phyloP scores from a whole-genome alignment of 2,113 vertebrate species.

The Apodemus sylvaticus region DNA sequence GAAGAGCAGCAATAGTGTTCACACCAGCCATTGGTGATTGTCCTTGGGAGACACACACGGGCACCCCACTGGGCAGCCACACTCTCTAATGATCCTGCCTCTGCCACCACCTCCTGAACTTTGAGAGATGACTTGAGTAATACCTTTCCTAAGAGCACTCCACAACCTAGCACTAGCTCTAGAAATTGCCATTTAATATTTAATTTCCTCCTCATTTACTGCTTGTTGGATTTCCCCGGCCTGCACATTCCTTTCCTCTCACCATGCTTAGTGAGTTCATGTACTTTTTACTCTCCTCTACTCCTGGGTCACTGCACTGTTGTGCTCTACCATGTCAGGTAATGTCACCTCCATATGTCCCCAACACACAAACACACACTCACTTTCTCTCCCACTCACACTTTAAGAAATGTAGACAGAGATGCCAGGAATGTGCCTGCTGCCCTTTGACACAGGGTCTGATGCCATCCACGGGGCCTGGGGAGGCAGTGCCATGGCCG shows the following conservation, averaged over 20 bases:
- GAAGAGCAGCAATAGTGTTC: background rate
- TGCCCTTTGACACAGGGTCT: constrained; percentile 68
- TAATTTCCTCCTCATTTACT: background rate
- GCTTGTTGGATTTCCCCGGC: background rate
- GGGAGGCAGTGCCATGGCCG: constrained; percentile 38
- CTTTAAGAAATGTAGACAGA: constrained; percentile 34
- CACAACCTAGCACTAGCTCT: background rate
- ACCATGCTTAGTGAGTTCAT: background rate
- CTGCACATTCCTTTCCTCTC: background rate
- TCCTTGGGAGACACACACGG: background rate
- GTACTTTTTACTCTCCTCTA: background rate
- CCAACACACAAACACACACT: background rate
- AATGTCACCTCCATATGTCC: background rate
- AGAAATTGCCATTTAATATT: background rate
- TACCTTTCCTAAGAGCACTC: background rate
- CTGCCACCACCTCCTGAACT: background rate
- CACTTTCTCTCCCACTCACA: background rate
- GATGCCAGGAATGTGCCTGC: constrained; percentile 17
- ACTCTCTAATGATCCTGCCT: background rate
- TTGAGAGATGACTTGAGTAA: background rate
- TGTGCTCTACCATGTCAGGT: background rate
- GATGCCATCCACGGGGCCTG: background rate
- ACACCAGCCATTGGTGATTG: background rate
- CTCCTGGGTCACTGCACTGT: background rate
- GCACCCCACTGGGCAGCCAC: no score